Conservation (phyloP, 2,888 invertebrate genomes). For the Ceratothoa steindachneri region DNA sequence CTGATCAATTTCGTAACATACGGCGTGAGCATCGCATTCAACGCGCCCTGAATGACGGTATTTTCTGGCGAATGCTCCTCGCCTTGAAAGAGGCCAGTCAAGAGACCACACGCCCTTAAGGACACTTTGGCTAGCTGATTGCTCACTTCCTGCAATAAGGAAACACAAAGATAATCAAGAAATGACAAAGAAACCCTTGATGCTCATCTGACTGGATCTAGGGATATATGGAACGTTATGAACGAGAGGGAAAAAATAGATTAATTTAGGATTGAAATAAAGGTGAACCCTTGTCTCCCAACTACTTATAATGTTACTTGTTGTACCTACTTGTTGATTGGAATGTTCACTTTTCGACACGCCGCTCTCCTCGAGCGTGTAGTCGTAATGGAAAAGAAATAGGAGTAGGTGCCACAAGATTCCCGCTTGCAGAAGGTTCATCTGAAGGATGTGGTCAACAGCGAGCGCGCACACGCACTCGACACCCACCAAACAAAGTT, state of each 20-base stretch:
- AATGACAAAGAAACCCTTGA: no score
- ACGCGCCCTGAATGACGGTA: conserved; percentile 62
- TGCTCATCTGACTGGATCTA: no score
- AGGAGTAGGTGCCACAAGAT: conserved; percentile 86
- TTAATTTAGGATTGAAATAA: no score
- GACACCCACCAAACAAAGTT: conserved; percentile 78
- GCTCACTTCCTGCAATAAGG: conserved; percentile 73
- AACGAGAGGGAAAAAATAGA: no score
- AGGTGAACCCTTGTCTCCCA: no score
- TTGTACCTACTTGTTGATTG: conserved; percentile 66
- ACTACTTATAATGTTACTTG: no score
- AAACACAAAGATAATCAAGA: no score
- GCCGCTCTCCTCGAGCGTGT: conserved; percentile 93
- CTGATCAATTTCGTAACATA: conserved; percentile 75
- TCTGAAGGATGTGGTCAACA: conserved; percentile 78
- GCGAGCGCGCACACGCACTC: conserved; percentile 84
- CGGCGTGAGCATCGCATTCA: conserved; percentile 73
- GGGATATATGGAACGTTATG: no score
- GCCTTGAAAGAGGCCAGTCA: conserved; percentile 66
- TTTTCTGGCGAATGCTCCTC: conserved; percentile 56
- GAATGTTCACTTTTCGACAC: conserved; percentile 76
- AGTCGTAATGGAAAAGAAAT: conserved; percentile 91
- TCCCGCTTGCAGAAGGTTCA: conserved; percentile 74
- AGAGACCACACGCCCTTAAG: conserved; percentile 73
- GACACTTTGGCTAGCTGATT: conserved; percentile 86